A percentile compares a stretch with the other conserved stretches of the same genome.
Evolutionary conservation across 2,797 vertebrate genomes (phyloP).

Genomic region (Capromys pilorides): DNA sequence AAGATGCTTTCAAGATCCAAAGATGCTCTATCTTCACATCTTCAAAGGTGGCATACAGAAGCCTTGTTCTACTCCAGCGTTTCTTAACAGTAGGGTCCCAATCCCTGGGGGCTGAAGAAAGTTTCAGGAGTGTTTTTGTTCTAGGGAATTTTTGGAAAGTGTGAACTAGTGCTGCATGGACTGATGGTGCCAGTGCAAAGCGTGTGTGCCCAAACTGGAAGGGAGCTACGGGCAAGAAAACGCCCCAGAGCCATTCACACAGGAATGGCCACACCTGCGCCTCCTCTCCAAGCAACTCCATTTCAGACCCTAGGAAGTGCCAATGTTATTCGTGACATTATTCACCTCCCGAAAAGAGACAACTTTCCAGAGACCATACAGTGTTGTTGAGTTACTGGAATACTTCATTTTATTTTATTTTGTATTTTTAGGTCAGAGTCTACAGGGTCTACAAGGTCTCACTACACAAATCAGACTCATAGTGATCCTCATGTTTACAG

Average conservation of each 20-base stretch:
- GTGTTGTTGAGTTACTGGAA: neutral
- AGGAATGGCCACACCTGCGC: fast-evolving
- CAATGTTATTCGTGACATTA: neutral
- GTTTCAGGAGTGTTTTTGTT: neutral
- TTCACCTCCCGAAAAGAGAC: neutral
- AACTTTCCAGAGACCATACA: neutral
- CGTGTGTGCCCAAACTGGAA: neutral
- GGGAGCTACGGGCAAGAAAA: neutral
- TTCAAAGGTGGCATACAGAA: conserved; percentile 33
- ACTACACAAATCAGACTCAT: too few relatives aligned
- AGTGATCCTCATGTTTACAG: too few relatives aligned
- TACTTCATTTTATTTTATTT: too few relatives aligned
- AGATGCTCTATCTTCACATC: conserved; percentile 8
- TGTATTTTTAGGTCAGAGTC: too few relatives aligned
- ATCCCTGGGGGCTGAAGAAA: neutral
- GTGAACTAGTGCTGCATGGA: neutral
- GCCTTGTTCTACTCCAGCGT: neutral
- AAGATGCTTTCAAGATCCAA: conserved; percentile 53
- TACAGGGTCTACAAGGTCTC: too few relatives aligned
- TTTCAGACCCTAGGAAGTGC: neutral
- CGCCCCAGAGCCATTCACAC: neutral
- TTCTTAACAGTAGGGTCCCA: conserved; percentile 41
- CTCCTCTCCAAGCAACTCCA: neutral
- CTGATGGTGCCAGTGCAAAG: neutral
- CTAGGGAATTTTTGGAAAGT: conserved; percentile 6